phyloP scores from a whole-genome alignment of 2,888 invertebrate species.

The Heliconius ismenius region DNA sequence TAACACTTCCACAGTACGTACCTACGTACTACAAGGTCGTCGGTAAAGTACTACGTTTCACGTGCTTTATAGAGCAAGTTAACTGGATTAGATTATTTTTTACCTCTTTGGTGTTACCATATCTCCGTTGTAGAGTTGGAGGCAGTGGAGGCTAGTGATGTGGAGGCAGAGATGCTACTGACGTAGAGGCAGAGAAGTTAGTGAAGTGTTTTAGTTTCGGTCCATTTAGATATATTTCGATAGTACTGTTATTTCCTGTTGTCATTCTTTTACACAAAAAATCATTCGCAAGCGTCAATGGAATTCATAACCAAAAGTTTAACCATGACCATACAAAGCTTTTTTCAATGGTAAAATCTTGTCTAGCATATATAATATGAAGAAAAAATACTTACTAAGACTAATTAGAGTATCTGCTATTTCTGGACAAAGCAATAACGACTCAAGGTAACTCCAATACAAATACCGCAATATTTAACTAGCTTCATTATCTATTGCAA shows the following conservation, averaged over 20 bases:
- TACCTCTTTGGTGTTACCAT: neutral
- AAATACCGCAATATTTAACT: constrained; percentile 7
- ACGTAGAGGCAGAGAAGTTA: neutral
- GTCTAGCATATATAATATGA: too few species aligned
- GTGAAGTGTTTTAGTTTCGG: too few species aligned
- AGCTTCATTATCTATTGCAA: constrained; percentile 8
- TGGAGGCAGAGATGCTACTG: neutral
- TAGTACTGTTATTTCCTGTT: too few species aligned
- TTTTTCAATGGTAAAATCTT: too few species aligned
- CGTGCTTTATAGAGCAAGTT: constrained; percentile 5
- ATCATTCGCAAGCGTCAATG: too few species aligned
- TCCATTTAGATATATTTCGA: too few species aligned
- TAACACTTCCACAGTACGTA: constrained; percentile 37
- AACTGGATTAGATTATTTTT: neutral
- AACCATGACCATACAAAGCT: too few species aligned
- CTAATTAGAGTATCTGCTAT: neutral
- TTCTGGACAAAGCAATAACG: neutral
- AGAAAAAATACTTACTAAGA: neutral
- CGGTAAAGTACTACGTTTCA: constrained; percentile 30
- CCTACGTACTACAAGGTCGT: constrained; percentile 33
- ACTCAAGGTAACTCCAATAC: neutral
- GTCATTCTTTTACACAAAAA: too few species aligned
- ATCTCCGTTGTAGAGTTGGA: too few species aligned
- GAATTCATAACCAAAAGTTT: too few species aligned
- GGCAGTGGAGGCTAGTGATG: neutral